A percentile compares a stretch with the other conserved stretches of the same genome.
These are phyloP conservation scores for Hirtodrosophila cameraria DNA, from an alignment of 2,888 invertebrate species.

Conservation along the genomic window DNA sequence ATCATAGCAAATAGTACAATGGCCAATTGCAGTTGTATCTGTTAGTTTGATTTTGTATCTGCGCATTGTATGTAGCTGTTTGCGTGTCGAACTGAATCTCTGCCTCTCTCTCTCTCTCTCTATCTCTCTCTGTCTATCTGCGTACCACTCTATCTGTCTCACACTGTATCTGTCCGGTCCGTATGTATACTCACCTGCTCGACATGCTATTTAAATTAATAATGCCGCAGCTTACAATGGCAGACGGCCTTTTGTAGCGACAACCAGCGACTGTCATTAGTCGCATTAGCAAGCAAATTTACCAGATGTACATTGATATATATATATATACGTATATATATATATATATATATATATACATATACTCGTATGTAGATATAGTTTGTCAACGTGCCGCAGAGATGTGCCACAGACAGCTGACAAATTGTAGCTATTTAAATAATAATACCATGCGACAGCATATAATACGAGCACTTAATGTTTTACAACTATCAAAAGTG, in stretches of 20 bases:
- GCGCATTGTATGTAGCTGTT: slow-evolving; percentile 16
- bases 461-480: not conserved
- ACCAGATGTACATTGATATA: slow-evolving; percentile 20
- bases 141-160: not conserved
- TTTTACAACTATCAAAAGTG: slow-evolving; percentile 14
- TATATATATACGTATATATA: not conserved
- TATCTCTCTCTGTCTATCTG: slow-evolving; percentile 1
- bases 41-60: slow-evolving; percentile 16
- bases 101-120: not conserved
- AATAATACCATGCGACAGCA: slow-evolving; percentile 24
- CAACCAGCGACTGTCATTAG: slow-evolving; percentile 41
- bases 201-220: slow-evolving; percentile 72
- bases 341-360: not conserved
- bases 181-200: slow-evolving; percentile 16
- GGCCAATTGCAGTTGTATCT: slow-evolving; percentile 17
- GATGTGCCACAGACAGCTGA: slow-evolving; percentile 30
- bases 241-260: slow-evolving; percentile 25
- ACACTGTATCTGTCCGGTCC: not conserved
- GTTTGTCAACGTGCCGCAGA: slow-evolving; percentile 23
- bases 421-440: slow-evolving; percentile 52
- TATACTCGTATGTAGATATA: too few species aligned
- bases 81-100: slow-evolving; percentile 17
- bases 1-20: slow-evolving; percentile 11
- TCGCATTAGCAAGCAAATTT: slow-evolving; percentile 49
- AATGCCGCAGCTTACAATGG: slow-evolving; percentile 51